A percentile compares a stretch with the other conserved stretches of the same genome.
phyloP scores from a whole-genome alignment of 2,888 invertebrate genomes.

The Reticulitermes lucifugus region DNA sequence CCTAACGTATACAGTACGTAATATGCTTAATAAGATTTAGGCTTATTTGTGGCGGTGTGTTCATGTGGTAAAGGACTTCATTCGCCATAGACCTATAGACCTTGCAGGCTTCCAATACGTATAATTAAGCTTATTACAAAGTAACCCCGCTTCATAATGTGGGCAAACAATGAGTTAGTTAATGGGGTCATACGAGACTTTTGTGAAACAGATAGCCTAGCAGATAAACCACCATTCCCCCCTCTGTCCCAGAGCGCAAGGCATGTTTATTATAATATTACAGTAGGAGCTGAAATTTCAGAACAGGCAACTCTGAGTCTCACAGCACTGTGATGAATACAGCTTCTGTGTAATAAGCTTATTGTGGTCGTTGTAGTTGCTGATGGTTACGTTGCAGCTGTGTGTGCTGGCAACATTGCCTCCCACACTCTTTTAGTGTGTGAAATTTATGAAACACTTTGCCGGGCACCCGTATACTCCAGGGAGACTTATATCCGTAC shows the following conservation, averaged over 20 bases:
- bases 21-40: neutral
- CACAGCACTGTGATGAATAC: neutral
- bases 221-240: neutral
- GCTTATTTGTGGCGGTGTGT: neutral
- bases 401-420: too few relatives aligned
- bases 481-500: too few relatives aligned
- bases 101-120: slow-evolving; percentile 2
- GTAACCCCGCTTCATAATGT: slow-evolving; percentile 23
- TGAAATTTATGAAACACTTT: too few relatives aligned
- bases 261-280: slow-evolving; percentile 15
- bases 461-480: too few relatives aligned
- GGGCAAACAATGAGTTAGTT: slow-evolving; percentile 39
- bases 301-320: neutral
- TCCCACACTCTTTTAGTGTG: too few relatives aligned
- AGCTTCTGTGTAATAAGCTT: neutral
- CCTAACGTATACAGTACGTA: neutral
- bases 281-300: slow-evolving; percentile 26
- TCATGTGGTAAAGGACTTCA: neutral
- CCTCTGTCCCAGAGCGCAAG: neutral
- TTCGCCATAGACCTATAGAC: neutral
- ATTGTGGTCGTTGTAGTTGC: neutral
- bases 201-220: slow-evolving; percentile 37
- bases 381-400: neutral
- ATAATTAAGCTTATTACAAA: slow-evolving; percentile 39
- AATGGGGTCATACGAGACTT: slow-evolving; percentile 42